Conservation (phyloP, 2,113 vertebrate species). For the Hassar affinis region DNA sequence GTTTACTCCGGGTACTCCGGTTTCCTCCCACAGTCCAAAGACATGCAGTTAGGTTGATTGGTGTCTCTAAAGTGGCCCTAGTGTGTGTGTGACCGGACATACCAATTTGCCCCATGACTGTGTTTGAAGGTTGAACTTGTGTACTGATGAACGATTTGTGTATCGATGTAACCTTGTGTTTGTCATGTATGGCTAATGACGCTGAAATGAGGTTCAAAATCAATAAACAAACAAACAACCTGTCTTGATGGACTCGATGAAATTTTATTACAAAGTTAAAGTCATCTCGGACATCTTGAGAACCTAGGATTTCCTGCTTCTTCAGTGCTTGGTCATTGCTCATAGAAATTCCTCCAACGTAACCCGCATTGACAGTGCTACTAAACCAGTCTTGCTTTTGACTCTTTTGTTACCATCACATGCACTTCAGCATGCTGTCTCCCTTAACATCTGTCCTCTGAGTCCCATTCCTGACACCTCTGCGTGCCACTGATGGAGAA, state of each 20-base stretch:
- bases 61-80: too few relatives aligned
- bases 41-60: too few relatives aligned
- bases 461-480: conserved; percentile 55
- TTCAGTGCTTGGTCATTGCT: neutral
- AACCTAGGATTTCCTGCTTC: neutral
- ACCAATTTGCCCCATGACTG: too few relatives aligned
- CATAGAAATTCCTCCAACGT: neutral
- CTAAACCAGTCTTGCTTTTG: neutral
- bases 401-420: conserved; percentile 4
- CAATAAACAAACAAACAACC: too few relatives aligned
- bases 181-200: too few relatives aligned
- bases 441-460: conserved; percentile 48
- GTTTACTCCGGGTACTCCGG: too few relatives aligned
- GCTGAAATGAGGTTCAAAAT: too few relatives aligned
- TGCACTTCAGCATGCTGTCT: neutral
- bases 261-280: neutral
- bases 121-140: too few relatives aligned
- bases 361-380: neutral
- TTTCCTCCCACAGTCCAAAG: too few relatives aligned
- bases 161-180: too few relatives aligned
- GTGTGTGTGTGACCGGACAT: too few relatives aligned
- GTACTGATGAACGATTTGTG: too few relatives aligned
- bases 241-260: neutral
- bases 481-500: conserved; percentile 51
- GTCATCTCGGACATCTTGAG: neutral